These are phyloP conservation scores for Poecile atricapillus DNA, from an alignment of 2,113 vertebrate genomes.

Conservation along the genomic window DNA sequence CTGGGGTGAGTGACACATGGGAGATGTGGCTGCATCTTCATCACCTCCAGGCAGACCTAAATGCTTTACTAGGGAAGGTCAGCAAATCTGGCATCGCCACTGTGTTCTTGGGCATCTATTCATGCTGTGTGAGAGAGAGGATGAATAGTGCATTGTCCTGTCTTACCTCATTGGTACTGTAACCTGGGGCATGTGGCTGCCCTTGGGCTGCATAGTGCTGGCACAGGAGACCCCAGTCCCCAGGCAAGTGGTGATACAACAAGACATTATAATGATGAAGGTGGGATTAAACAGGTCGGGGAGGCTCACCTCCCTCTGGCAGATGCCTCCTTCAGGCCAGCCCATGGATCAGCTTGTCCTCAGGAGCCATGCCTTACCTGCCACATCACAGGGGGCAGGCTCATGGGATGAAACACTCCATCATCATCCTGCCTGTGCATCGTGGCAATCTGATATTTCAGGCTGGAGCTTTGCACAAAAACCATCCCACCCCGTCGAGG, in stretches of 20 bases:
- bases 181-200: not conserved
- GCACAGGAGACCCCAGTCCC: not conserved
- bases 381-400: not conserved
- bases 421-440: not conserved
- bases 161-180: not conserved
- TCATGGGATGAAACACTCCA: fast-evolving
- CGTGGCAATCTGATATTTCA: fast-evolving
- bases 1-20: fast-evolving
- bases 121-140: fast-evolving
- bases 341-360: not conserved
- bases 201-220: not conserved
- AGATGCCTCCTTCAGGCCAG: not conserved
- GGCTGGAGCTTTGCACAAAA: not conserved
- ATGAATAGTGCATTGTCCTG: not conserved
- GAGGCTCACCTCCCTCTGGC: not conserved
- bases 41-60: not conserved
- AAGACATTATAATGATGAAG: not conserved
- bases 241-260: not conserved
- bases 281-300: fast-evolving
- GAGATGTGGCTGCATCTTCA: not conserved
- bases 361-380: not conserved
- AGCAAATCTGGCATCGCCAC: not conserved
- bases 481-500: not conserved
- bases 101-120: not conserved
- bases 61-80: not conserved